Evolutionary conservation across 2,888 invertebrate genomes (phyloP).

Genomic region (Hermaeophaga mercurialis): DNA sequence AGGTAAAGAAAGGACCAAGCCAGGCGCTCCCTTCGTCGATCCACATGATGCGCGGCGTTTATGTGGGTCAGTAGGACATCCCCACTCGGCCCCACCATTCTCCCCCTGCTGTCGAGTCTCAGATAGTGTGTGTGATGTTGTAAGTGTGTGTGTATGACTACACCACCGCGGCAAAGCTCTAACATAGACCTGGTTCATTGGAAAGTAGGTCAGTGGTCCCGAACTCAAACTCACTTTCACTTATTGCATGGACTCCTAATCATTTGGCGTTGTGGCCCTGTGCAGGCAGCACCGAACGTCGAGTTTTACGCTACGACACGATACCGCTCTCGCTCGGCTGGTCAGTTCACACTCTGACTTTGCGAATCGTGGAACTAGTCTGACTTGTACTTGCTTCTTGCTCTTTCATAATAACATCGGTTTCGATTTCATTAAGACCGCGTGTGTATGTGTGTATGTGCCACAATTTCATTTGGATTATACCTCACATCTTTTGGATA

Average conservation of each 20-base stretch:
- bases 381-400: background rate
- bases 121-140: slow-evolving; percentile 46
- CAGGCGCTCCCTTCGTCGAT: slow-evolving; percentile 42
- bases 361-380: slow-evolving; percentile 34
- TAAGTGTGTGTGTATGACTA: slow-evolving; percentile 55
- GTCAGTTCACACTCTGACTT: slow-evolving; percentile 33
- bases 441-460: slow-evolving; percentile 17
- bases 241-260: slow-evolving; percentile 81
- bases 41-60: slow-evolving; percentile 66
- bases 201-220: slow-evolving; percentile 84
- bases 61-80: slow-evolving; percentile 87
- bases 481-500: slow-evolving; percentile 16
- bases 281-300: slow-evolving; percentile 55
- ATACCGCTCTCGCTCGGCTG: slow-evolving; percentile 30
- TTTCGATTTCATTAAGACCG: slow-evolving; percentile 17
- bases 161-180: slow-evolving; percentile 60
- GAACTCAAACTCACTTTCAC: slow-evolving; percentile 84
- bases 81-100: slow-evolving; percentile 56
- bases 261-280: slow-evolving; percentile 72
- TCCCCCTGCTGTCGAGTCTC: slow-evolving; percentile 30
- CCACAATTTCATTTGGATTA: slow-evolving; percentile 21
- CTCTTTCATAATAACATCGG: slow-evolving; percentile 14
- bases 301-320: background rate
- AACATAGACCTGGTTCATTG: slow-evolving; percentile 92
- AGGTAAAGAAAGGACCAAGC: slow-evolving; percentile 33